A percentile compares a stretch with the other conserved stretches of the same genome.
phyloP scores from a whole-genome alignment of 30 jellyfish, hydroid and myxozoan genomes.

The Catostylus mosaicus region DNA sequence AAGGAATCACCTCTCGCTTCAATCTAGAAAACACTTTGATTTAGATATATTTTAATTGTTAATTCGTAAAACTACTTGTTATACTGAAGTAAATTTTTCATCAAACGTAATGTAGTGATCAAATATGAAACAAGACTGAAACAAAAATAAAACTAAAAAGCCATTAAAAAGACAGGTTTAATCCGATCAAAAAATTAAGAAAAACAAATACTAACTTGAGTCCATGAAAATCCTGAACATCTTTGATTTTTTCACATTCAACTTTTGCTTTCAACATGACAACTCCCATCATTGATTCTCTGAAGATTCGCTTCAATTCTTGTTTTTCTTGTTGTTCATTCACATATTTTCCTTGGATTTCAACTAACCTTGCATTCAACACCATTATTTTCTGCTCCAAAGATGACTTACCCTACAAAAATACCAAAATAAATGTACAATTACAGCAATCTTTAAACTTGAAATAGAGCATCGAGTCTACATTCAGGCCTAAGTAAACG shows the following conservation, averaged over 20 bases:
- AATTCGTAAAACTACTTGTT: too few relatives aligned
- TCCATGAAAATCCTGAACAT: slow-evolving; percentile 35
- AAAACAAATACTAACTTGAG: slow-evolving; percentile 18
- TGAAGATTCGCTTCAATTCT: slow-evolving; percentile 58
- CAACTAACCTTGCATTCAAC: slow-evolving; percentile 67
- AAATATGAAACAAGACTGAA: too few relatives aligned
- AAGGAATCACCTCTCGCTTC: too few relatives aligned
- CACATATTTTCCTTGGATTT: slow-evolving; percentile 66
- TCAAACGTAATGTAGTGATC: too few relatives aligned
- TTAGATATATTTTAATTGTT: too few relatives aligned
- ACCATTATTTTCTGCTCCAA: slow-evolving; percentile 62
- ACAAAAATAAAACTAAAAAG: too few relatives aligned
- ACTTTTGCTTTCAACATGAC: slow-evolving; percentile 67
- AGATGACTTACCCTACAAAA: slow-evolving; percentile 46
- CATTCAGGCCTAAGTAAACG: too few relatives aligned
- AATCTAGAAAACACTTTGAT: too few relatives aligned
- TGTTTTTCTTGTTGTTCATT: slow-evolving; percentile 73
- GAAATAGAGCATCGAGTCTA: too few relatives aligned
- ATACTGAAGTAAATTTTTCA: too few relatives aligned
- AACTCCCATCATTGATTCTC: slow-evolving; percentile 73
- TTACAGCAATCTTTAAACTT: not conserved
- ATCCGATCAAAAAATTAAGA: not conserved
- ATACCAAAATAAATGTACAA: too few relatives aligned
- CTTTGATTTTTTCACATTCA: slow-evolving; percentile 63
- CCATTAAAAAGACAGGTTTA: too few relatives aligned